Evolutionary conservation across 2,113 vertebrate species (phyloP), one percentile per base, ranked within the genome.

Genomic region (Neolamprologus hecqui): DNA sequence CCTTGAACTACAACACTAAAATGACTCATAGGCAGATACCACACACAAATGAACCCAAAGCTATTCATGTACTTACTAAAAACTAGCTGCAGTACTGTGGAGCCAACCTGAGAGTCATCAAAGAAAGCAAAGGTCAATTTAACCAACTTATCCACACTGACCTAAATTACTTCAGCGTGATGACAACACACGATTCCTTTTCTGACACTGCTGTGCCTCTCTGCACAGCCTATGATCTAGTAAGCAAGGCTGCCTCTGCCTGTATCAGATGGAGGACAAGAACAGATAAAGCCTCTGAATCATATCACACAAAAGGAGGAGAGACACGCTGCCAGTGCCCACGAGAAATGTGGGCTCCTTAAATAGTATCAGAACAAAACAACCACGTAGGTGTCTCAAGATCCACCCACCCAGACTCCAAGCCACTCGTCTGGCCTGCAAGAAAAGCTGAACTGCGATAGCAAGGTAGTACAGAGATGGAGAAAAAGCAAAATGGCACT

Each of bases 291-390:
- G 91, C 80, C 87, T 91, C 90, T 93, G 94, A 94, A 94, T 95
- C 96, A 95, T 94, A 90, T 93, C 92, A 91, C 87, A 93, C 87
- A 86, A 94, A 92, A 94, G 86, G 87, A 86, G 89, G 90, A 93
- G 90, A 93, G 90, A 94, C 91, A 93, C 83, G 87, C 90, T 94
- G 92, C 90, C 86, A 82, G 86, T 92, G 94, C 94, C 94, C 93
- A 95, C 91, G 92, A 91, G 92, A 96, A 94, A 96, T 93, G 93
- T 92, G 92, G 92, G 91, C 73, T 93, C 95, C 90, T 88, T 90
- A 96, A 96, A 96, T 96, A 95, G 95, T 85, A 95, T 83, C 83
- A 77, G 91, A 92, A 93, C 92, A 92, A 93, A 94, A 92, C 92
- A 92, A 94, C 87, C 85, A 86, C 65, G 88, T 90, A 93, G 93